Evolutionary conservation across 2,888 invertebrate genomes (phyloP).

Genomic region (Scaptomyza parva): DNA sequence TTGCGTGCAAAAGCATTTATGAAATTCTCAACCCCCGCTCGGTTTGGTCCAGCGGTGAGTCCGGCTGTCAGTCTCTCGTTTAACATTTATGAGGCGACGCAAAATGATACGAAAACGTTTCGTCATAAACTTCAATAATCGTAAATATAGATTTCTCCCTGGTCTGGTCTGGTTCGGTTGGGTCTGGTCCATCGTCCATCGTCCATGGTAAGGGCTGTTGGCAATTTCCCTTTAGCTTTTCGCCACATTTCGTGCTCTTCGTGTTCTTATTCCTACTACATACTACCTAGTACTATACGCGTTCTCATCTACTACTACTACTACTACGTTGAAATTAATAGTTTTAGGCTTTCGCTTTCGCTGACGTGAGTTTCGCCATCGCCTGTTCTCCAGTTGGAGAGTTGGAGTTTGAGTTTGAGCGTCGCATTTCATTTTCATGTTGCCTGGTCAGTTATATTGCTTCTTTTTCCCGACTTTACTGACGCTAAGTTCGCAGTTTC

Average conservation of each 20-base stretch:
- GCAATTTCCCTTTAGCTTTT: constrained; percentile 13
- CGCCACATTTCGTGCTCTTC: neutral
- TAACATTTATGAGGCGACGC: constrained; percentile 79
- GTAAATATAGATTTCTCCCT: constrained; percentile 82
- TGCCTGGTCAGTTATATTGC: constrained; percentile 69
- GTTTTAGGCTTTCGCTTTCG: constrained; percentile 72
- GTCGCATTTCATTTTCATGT: constrained; percentile 74
- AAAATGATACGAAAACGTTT: constrained; percentile 81
- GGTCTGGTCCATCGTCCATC: too few relatives aligned
- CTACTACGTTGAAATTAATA: constrained; percentile 72
- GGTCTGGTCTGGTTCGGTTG: too few relatives aligned
- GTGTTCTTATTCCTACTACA: constrained; percentile 2
- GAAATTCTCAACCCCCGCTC: constrained; percentile 59
- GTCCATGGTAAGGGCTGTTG: constrained; percentile 25
- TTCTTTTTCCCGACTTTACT: neutral
- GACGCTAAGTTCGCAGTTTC: constrained; percentile 17
- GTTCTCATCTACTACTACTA: constrained; percentile 19
- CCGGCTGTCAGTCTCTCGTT: constrained; percentile 52
- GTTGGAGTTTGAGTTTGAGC: constrained; percentile 37
- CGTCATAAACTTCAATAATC: constrained; percentile 84
- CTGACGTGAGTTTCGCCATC: constrained; percentile 16
- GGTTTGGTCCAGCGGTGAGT: constrained; percentile 17
- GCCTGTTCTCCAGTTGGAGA: constrained; percentile 8
- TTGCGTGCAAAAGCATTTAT: constrained; percentile 78
- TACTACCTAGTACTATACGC: neutral